These are phyloP conservation scores for Pentamera pediparva DNA, from an alignment of 53 echinoderm and acorn worm species.

Conservation along the genomic window DNA sequence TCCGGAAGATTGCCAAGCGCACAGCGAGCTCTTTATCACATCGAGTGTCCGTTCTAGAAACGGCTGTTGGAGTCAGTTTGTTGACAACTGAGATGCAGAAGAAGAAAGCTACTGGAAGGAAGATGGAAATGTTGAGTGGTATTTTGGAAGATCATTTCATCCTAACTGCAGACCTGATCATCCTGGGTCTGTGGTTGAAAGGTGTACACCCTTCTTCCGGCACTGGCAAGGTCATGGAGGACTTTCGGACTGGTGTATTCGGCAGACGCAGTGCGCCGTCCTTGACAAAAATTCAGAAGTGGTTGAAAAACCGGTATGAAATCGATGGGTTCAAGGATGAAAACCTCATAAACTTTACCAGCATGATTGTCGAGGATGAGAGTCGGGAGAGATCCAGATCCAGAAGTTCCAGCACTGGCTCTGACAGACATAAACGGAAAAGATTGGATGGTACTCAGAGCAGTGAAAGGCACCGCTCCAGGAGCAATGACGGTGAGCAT, in stretches of 20 bases:
- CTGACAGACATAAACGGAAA: neutral
- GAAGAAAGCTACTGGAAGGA: constrained; percentile 2
- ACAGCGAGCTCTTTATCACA: no score
- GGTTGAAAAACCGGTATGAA: constrained; percentile 16
- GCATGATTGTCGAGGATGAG: neutral
- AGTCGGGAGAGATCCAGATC: constrained; percentile 13
- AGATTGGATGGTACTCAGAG: neutral
- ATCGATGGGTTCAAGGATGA: constrained; percentile 15
- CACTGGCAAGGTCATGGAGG: neutral
- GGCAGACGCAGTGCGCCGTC: neutral
- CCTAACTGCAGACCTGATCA: neutral
- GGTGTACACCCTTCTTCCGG: neutral
- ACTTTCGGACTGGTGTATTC: constrained; percentile 8
- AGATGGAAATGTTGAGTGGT: neutral
- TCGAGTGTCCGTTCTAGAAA: neutral
- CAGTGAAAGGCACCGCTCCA: neutral
- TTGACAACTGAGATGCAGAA: constrained; percentile 10
- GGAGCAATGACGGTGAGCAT: no score
- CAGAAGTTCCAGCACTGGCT: constrained; percentile 13
- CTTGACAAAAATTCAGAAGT: constrained; percentile 3
- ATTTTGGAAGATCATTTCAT: constrained; percentile 19
- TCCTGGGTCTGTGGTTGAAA: constrained; percentile 13
- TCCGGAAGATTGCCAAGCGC: neutral
- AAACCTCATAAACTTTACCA: neutral
- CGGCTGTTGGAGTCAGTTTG: neutral